Conservation (phyloP, 2,888 invertebrate species). For the Epinotia nisella region DNA sequence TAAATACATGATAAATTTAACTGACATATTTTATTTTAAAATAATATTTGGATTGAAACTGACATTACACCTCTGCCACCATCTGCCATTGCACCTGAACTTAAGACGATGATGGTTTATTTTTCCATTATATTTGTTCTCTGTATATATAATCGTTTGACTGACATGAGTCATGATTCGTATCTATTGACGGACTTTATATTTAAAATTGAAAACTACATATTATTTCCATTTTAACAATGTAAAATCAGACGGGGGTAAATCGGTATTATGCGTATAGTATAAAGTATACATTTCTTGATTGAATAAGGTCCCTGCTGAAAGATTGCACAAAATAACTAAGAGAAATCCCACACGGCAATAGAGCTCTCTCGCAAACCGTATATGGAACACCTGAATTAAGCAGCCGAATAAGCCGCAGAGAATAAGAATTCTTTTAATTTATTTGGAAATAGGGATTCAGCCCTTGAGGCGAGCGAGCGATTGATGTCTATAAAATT, state of each 20-base stretch:
- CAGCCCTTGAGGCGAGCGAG: constrained; percentile 50
- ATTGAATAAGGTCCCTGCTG: neutral
- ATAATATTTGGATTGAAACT: too few relatives aligned
- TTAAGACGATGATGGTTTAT: too few relatives aligned
- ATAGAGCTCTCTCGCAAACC: constrained; percentile 30
- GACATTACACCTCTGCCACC: too few relatives aligned
- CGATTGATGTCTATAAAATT: constrained; percentile 57
- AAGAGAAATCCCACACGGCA: constrained; percentile 16
- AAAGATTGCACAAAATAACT: neutral
- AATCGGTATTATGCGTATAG: neutral
- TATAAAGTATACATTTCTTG: neutral
- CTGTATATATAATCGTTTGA: too few relatives aligned
- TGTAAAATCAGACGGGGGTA: neutral
- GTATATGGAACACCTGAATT: constrained; percentile 41
- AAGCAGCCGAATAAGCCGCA: constrained; percentile 46
- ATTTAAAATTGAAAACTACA: too few relatives aligned
- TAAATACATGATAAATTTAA: too few relatives aligned
- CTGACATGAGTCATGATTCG: too few relatives aligned
- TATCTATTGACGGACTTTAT: too few relatives aligned
- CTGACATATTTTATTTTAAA: too few relatives aligned
- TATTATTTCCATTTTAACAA: too few relatives aligned
- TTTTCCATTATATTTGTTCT: too few relatives aligned
- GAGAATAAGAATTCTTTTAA: constrained; percentile 53
- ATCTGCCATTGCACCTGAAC: too few relatives aligned
- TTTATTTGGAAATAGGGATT: constrained; percentile 54